phyloP scores from a whole-genome alignment of 2,888 invertebrate species.

The Apodemia mormo region DNA sequence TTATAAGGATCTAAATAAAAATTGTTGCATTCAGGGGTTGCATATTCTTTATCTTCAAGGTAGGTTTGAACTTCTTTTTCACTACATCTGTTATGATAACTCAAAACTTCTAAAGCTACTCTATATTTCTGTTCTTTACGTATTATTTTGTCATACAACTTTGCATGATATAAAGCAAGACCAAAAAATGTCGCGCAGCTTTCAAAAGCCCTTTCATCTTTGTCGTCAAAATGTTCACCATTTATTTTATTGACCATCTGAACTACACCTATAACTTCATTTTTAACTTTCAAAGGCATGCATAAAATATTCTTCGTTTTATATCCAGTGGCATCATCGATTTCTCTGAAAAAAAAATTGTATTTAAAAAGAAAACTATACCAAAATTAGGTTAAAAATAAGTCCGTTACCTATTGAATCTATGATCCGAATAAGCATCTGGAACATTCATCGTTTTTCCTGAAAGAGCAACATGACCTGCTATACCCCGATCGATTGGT shows the following conservation, averaged over 20 bases:
- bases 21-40: constrained; percentile 60
- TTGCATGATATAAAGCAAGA: constrained; percentile 91
- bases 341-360: constrained; percentile 62
- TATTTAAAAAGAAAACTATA: background rate
- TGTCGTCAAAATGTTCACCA: constrained; percentile 78
- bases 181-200: constrained; percentile 93
- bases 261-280: constrained; percentile 90
- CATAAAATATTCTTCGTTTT: constrained; percentile 89
- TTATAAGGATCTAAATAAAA: constrained; percentile 88
- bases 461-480: constrained; percentile 90
- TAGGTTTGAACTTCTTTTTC: constrained; percentile 84
- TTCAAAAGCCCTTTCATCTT: constrained; percentile 91
- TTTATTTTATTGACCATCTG: constrained; percentile 90
- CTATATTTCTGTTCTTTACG: constrained; percentile 91
- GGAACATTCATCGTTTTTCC: constrained; percentile 90
- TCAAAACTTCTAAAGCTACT: constrained; percentile 90
- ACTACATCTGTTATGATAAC: constrained; percentile 90
- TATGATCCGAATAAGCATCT: constrained; percentile 90
- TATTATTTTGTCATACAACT: constrained; percentile 90
- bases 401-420: constrained; percentile 84
- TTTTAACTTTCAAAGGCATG: constrained; percentile 92
- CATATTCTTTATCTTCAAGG: constrained; percentile 41
- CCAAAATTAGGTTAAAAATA: background rate
- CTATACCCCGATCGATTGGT: constrained; percentile 89
- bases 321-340: constrained; percentile 86